Conservation (phyloP, 2,888 invertebrate species). For the Habrosyne pyritoides region DNA sequence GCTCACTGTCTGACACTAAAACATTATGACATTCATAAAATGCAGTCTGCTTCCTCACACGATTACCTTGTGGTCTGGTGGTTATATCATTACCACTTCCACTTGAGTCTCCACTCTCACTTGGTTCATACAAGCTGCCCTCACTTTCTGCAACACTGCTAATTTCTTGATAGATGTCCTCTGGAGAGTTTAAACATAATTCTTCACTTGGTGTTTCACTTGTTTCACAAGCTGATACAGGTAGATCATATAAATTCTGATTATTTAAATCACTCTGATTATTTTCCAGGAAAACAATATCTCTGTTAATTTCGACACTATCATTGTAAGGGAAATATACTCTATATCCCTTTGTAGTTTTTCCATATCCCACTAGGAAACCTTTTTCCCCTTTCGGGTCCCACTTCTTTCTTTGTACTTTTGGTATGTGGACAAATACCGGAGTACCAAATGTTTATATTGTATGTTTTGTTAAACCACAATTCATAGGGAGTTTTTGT, state of each 20-base stretch:
- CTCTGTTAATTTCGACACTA: not conserved
- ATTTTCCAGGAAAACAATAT: not conserved
- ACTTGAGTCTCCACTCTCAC: not conserved
- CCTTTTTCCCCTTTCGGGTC: conserved; percentile 13
- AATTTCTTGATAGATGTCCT: no score
- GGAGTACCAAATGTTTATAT: not conserved
- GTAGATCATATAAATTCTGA: not conserved
- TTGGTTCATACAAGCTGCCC: not conserved
- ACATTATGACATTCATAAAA: not conserved
- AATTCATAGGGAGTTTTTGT: not conserved
- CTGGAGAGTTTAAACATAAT: no score
- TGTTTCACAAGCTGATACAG: no score
- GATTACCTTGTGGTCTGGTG: no score
- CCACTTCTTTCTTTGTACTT: not conserved
- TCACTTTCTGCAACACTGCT: conserved; percentile 6
- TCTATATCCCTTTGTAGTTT: not conserved
- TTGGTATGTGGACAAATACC: not conserved
- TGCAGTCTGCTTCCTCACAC: not conserved
- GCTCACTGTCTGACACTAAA: conserved; percentile 14
- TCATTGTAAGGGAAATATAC: not conserved
- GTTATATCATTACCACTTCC: not conserved
- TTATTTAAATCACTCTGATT: not conserved
- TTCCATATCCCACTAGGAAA: not conserved
- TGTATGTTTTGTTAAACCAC: not conserved
- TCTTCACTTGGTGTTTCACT: no score